phyloP scores from a whole-genome alignment of 2,888 invertebrate genomes.

The Pemphredon lugubris region DNA sequence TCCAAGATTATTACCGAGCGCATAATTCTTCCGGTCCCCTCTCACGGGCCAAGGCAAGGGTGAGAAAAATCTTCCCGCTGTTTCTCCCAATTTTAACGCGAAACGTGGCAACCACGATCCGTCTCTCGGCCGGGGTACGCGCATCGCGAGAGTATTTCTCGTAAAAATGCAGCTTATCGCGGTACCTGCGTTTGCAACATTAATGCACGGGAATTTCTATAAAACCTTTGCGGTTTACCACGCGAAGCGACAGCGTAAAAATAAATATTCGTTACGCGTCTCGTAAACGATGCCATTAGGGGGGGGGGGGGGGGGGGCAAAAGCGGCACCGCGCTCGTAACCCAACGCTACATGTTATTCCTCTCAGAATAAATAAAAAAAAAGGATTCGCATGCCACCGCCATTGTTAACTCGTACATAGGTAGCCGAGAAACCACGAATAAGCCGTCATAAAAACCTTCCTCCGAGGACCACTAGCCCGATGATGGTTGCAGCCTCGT shows the following conservation, averaged over 20 bases:
- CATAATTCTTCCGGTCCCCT: slow-evolving; percentile 44
- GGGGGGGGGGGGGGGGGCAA: no score
- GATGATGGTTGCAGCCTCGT: slow-evolving; percentile 50
- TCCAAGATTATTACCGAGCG: slow-evolving; percentile 45
- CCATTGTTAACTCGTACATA: slow-evolving; percentile 26
- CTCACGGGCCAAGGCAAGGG: not conserved
- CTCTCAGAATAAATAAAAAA: not conserved
- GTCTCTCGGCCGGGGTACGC: no score
- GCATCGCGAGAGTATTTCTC: not conserved
- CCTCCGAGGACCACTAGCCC: slow-evolving; percentile 22
- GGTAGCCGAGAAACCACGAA: slow-evolving; percentile 17
- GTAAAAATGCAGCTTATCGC: no score
- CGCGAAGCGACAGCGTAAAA: not conserved
- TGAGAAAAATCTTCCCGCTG: slow-evolving; percentile 7
- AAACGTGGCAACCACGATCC: no score
- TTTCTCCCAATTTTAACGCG: not conserved
- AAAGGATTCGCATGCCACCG: slow-evolving; percentile 19
- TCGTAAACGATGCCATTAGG: not conserved
- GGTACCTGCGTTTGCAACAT: no score
- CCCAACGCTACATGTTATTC: slow-evolving; percentile 1
- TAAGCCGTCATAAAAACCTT: slow-evolving; percentile 56
- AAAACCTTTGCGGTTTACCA: no score
- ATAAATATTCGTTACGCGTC: slow-evolving; percentile 1
- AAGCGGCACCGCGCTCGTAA: not conserved
- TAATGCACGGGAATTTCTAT: no score